Base-by-base conservation (phyloP, 2,113 vertebrate genomes). In the Zosterops japonicus region DNA sequence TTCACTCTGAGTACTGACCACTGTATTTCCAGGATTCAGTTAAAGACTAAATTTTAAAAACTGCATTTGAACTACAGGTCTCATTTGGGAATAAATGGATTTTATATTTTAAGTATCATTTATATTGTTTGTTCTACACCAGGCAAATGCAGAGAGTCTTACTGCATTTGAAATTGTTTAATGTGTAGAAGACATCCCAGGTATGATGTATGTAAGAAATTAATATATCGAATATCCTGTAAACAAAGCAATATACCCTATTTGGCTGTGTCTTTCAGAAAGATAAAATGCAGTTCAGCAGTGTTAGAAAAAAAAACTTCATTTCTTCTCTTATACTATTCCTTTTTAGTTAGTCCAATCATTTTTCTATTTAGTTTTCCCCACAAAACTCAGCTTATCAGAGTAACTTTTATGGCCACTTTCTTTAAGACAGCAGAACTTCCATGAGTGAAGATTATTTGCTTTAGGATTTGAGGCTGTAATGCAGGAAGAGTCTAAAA, bases 61-160 rank as follows among this genome's bases (percentile, higher is more conserved):
- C 4, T 24, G 1, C 23, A 5, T 77, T 87, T 68, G 29, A 84
- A 70, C n/a, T 67, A 49, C 52, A n/a, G 10, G 15, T 78, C 31
- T 81, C 3, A 0, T 29, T 79, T 84, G 25, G 23, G n/a, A 64
- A 49, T 79, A 64, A 71, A 61, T 39, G 3, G 44, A 71, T 56
- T 47, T 28, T 68, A n/a, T 71, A 15, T 0, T 0, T 61, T 59
- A 67, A 57, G 4, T 80, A 44, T 60, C 0, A 0, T 79, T 94
- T 82, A 19, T 31, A 35, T 2, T 47, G 5, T 20, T 60, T 56
- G 9, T 39, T 31, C 15, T 75, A n/a, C 6, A 41, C 19, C 23
- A 81, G 15, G 7, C 11, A 84, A 93, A 86, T n/a, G 3, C 44
- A 82, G n/a, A 50, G 13, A 49, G 15, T 42, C 29, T 60, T 67